Evolutionary conservation across 2,113 vertebrate species (phyloP).

Genomic region (Nesogale talazaci): DNA sequence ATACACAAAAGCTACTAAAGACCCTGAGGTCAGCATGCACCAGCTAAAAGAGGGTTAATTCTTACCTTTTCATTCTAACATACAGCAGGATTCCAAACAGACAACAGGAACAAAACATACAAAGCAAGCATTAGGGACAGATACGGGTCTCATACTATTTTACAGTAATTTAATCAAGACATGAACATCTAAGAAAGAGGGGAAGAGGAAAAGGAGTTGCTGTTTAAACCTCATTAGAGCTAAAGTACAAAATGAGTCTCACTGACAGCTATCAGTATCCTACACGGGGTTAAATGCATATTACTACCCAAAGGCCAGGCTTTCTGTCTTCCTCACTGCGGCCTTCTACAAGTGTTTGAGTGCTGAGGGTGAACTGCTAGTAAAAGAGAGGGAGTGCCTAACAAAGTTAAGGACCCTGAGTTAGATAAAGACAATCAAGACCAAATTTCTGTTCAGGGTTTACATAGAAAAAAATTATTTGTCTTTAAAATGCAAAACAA

Average conservation of each 20-base stretch:
- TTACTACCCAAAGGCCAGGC: conserved; percentile 44
- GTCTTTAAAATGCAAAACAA: background rate
- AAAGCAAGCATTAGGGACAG: conserved; percentile 96
- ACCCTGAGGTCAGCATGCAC: conserved; percentile 91
- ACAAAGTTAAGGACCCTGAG: background rate
- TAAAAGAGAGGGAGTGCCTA: background rate
- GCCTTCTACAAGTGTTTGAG: conserved; percentile 20
- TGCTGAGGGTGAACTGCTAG: background rate
- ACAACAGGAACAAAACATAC: conserved; percentile 98
- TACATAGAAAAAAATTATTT: background rate
- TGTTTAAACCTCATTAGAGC: conserved; percentile 15
- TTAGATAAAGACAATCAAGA: conserved; percentile 25
- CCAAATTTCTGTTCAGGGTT: conserved; percentile 30
- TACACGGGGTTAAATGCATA: conserved; percentile 17
- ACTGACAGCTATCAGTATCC: background rate
- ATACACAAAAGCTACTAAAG: conserved; percentile 79
- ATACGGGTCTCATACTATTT: conserved; percentile 82
- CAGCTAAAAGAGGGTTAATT: conserved; percentile 91
- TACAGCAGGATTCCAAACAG: conserved; percentile 99
- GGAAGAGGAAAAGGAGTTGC: background rate
- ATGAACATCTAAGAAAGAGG: conserved; percentile 65
- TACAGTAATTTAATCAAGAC: conserved; percentile 81
- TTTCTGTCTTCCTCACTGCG: conserved; percentile 14
- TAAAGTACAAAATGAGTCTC: conserved; percentile 55
- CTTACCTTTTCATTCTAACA: conserved; percentile 99